Evolutionary conservation across 1,140 invertebrate genomes (phyloP).

Genomic region (Hetaerina americana): DNA sequence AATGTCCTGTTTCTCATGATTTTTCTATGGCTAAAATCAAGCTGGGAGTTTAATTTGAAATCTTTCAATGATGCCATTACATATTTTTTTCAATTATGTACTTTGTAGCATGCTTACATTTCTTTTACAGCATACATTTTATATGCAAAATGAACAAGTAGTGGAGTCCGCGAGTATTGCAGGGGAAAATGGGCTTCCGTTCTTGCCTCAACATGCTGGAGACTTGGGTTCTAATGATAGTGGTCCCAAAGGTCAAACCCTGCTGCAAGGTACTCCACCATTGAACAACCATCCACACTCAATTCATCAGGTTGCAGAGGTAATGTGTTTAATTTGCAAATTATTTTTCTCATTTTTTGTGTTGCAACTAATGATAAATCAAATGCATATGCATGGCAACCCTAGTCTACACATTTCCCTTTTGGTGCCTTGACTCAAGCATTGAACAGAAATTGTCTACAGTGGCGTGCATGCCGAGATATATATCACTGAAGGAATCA

Average conservation of each 20-base stretch:
- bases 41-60: background rate
- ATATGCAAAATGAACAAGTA: slow-evolving; percentile 51
- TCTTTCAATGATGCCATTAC: background rate
- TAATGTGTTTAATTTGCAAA: background rate
- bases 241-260: background rate
- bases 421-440: no score
- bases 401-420: no score
- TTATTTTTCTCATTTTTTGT: no score
- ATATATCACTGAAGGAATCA: no score
- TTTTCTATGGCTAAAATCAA: no score
- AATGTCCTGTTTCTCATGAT: no score
- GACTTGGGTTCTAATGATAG: background rate
- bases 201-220: background rate
- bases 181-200: background rate
- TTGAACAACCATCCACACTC: background rate
- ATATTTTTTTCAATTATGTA: background rate
- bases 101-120: background rate
- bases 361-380: no score
- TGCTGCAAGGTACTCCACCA: background rate
- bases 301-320: background rate
- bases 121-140: slow-evolving; percentile 60
- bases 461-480: no score
- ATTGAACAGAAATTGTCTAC: no score
- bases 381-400: no score
- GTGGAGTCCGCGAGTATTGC: slow-evolving; percentile 5